phyloP scores from a whole-genome alignment of 2,888 invertebrate genomes.

The Dyspetes luteomarginatus region DNA sequence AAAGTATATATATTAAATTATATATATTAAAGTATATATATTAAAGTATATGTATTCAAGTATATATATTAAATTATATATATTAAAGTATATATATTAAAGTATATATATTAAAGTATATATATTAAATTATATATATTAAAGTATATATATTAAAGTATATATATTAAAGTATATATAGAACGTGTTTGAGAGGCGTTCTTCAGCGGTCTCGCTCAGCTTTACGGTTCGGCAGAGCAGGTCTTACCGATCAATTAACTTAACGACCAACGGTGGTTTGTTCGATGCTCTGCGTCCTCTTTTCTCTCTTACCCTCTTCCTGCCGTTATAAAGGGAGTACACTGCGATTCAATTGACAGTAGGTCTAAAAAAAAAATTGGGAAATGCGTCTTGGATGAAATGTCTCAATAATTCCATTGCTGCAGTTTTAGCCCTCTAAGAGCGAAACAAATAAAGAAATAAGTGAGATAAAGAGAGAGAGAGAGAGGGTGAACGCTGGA shows the following conservation, averaged over 20 bases:
- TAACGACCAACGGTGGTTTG: conserved; percentile 66
- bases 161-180: too few species aligned
- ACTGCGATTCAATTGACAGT: not conserved
- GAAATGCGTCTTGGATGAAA: not conserved
- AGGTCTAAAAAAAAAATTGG: conserved; percentile 4
- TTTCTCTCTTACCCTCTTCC: not conserved
- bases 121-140: too few species aligned
- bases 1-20: too few species aligned
- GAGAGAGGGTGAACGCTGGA: not conserved
- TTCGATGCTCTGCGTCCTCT: not conserved
- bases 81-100: too few species aligned
- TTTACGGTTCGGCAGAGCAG: conserved; percentile 62
- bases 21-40: too few species aligned
- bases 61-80: too few species aligned
- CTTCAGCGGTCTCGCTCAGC: conserved; percentile 7
- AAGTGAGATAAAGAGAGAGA: not conserved
- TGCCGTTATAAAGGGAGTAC: not conserved
- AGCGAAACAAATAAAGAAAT: not conserved
- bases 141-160: too few species aligned
- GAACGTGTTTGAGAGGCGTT: conserved; percentile 5
- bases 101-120: too few species aligned
- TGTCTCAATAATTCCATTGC: conserved; percentile 11
- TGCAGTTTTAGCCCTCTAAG: not conserved
- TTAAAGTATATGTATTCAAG: too few species aligned
- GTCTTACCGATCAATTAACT: conserved; percentile 73